A percentile compares a stretch with the other conserved stretches of the same genome.
Conservation (phyloP, 2,113 vertebrate genomes). For the Pelobates fuscus region DNA sequence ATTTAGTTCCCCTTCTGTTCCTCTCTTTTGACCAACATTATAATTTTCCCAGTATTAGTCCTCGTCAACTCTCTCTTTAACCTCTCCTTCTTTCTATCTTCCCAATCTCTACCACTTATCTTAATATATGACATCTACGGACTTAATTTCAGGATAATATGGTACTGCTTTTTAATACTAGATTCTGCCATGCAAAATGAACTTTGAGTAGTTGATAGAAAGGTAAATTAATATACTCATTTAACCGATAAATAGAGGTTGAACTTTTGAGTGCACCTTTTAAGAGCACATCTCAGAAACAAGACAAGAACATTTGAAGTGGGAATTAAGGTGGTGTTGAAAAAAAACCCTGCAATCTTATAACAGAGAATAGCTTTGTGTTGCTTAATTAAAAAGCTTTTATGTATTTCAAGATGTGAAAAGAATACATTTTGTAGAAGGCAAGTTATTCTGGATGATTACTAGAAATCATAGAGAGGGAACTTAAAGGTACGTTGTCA, state of each 20-base stretch:
- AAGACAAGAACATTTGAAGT: neutral
- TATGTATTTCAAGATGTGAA: neutral
- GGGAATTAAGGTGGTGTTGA: neutral
- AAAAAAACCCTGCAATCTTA: neutral
- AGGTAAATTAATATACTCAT: neutral
- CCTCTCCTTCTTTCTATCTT: too few species aligned
- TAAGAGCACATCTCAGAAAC: neutral
- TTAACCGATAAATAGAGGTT: neutral
- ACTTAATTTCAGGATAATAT: too few species aligned
- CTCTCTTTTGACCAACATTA: too few species aligned
- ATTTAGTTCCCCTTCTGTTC: too few species aligned
- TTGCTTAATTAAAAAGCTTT: slow-evolving; percentile 5
- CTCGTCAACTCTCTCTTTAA: too few species aligned
- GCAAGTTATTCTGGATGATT: too few species aligned
- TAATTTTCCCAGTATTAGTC: too few species aligned
- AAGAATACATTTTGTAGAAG: neutral
- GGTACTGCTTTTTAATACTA: neutral
- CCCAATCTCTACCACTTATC: too few species aligned
- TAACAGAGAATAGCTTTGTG: neutral
- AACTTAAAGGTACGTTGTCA: too few species aligned
- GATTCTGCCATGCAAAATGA: neutral
- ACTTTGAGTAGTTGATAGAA: neutral
- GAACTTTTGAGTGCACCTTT: neutral
- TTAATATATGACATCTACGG: too few species aligned
- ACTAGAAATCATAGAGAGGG: too few species aligned